Conservation (phyloP, 2,888 invertebrate species). For the Apeira syringaria region DNA sequence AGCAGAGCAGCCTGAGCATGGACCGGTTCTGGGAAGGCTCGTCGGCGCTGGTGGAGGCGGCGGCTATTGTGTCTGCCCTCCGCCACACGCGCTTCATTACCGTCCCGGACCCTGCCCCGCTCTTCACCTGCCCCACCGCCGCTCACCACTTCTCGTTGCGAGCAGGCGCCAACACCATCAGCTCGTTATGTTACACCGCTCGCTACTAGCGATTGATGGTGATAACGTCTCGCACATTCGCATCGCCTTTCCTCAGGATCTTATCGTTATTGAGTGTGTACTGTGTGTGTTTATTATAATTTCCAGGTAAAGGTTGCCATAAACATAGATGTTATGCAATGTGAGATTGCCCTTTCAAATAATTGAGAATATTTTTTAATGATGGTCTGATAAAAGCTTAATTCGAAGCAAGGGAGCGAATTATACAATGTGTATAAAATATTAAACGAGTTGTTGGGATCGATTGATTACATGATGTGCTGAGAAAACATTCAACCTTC, state of each 20-base stretch:
- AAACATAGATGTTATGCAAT: no score
- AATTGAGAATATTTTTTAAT: no score
- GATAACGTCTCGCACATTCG: constrained; percentile 15
- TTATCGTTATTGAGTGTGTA: neutral
- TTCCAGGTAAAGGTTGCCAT: constrained; percentile 3
- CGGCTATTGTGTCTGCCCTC: constrained; percentile 76
- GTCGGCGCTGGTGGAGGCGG: constrained; percentile 64
- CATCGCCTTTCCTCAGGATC: constrained; percentile 5
- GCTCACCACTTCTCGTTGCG: constrained; percentile 31
- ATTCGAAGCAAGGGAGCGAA: neutral
- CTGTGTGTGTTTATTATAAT: constrained; percentile 1
- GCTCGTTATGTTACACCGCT: constrained; percentile 37
- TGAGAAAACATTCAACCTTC: constrained; percentile 65
- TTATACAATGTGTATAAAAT: neutral
- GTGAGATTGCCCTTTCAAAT: no score
- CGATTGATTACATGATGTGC: constrained; percentile 25
- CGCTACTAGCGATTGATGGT: constrained; percentile 26
- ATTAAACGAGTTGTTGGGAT: constrained; percentile 6
- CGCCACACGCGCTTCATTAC: constrained; percentile 72
- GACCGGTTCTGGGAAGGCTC: constrained; percentile 79
- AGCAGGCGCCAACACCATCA: constrained; percentile 51
- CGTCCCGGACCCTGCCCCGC: constrained; percentile 35
- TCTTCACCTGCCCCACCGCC: constrained; percentile 36
- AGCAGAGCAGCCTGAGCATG: constrained; percentile 54
- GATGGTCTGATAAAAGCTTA: no score